A percentile compares a stretch with the other conserved stretches of the same genome.
Conservation (phyloP, 1,140 invertebrate species). For the Calephelis virginiensis region DNA sequence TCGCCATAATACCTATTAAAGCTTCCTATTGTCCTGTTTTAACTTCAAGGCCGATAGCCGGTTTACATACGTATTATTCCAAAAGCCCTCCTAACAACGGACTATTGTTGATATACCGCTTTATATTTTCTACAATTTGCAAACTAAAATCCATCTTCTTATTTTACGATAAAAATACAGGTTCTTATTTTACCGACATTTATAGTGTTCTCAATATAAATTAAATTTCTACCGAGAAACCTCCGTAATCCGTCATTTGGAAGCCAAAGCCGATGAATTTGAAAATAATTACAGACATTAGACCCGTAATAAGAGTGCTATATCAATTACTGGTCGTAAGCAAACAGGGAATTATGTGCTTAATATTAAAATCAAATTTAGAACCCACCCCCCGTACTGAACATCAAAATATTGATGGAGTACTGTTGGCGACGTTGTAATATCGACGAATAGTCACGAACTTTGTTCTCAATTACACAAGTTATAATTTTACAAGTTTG, state of each 20-base stretch:
- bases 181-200: too few relatives aligned
- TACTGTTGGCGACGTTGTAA: background rate
- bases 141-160: too few relatives aligned
- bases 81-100: too few relatives aligned
- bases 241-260: conserved; percentile 12
- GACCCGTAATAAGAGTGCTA: conserved; percentile 57
- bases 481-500: too few relatives aligned
- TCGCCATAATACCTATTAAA: too few relatives aligned
- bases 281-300: conserved; percentile 73
- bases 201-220: conserved; percentile 13
- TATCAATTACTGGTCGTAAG: conserved; percentile 67
- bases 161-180: too few relatives aligned
- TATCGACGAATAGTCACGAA: background rate
- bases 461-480: too few relatives aligned
- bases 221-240: background rate
- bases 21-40: too few relatives aligned
- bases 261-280: conserved; percentile 55
- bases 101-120: too few relatives aligned
- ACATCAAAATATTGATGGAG: conserved; percentile 31
- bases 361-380: conserved; percentile 75
- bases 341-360: conserved; percentile 66
- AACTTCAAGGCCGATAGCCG: too few relatives aligned
- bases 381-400: conserved; percentile 45
- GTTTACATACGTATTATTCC: too few relatives aligned
- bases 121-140: too few relatives aligned